Percentiles rank a stretch among this genome's conserved stretches.
Conservation (phyloP, 2,797 vertebrate genomes). For the Natrix natrix region DNA sequence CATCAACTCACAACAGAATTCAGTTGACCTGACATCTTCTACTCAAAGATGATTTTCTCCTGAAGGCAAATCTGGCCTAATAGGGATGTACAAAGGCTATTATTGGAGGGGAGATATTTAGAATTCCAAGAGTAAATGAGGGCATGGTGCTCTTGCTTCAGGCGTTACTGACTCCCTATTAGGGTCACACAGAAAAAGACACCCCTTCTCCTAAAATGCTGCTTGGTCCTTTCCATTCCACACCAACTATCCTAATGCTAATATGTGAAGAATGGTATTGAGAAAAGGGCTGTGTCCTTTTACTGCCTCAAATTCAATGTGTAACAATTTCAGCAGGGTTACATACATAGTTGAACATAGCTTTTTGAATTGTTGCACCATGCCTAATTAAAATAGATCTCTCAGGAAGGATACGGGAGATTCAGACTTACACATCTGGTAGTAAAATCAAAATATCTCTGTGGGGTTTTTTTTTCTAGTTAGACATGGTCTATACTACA, state of each 20-base stretch:
- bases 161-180: background rate
- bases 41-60: background rate
- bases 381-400: background rate
- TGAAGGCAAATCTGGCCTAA: background rate
- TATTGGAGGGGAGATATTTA: background rate
- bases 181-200: background rate
- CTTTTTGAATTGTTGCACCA: background rate
- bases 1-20: background rate
- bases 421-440: background rate
- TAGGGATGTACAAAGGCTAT: background rate
- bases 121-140: background rate
- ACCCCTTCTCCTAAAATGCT: background rate
- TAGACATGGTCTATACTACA: background rate
- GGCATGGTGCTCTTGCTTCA: too few relatives aligned
- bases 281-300: background rate
- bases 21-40: background rate
- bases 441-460: background rate
- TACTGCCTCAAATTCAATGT: background rate
- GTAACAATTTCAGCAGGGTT: background rate
- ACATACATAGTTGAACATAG: background rate
- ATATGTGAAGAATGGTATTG: background rate
- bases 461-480: background rate
- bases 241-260: background rate
- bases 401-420: background rate
- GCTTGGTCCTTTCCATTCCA: background rate